Percentiles rank a stretch among this genome's conserved stretches.
phyloP scores from a whole-genome alignment of 2,113 vertebrate species.

The Actenoides lindsayi region DNA sequence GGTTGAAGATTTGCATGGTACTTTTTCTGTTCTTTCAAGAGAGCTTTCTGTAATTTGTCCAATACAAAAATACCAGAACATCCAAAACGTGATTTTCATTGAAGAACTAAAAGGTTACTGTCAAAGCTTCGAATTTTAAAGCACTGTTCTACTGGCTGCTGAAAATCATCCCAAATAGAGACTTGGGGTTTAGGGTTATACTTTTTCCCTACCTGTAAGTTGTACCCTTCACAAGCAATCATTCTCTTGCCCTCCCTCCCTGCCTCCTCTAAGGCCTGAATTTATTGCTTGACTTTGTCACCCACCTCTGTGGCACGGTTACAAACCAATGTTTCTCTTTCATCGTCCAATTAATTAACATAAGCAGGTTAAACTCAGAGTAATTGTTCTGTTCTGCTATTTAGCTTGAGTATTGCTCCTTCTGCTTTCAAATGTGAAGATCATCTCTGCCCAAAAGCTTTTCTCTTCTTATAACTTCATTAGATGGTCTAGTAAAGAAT shows the following conservation, averaged over 20 bases:
- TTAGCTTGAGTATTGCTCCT: not conserved
- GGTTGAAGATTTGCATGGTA: not conserved
- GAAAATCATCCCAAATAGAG: not conserved
- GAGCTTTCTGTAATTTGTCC: not conserved
- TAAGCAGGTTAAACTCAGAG: not conserved
- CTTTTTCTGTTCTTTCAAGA: not conserved
- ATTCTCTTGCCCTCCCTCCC: not conserved
- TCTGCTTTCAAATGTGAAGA: not conserved
- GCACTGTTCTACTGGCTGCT: not conserved
- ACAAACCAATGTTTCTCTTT: not conserved
- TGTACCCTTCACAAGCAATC: not conserved
- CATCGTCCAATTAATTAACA: slow-evolving; percentile 16
- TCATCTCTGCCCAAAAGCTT: not conserved
- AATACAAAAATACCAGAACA: not conserved
- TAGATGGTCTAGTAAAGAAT: not conserved
- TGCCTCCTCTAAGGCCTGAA: not conserved
- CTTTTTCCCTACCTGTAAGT: not conserved
- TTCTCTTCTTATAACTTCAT: not conserved
- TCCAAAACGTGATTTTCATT: not conserved
- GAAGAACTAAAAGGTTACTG: not conserved
- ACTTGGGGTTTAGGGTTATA: not conserved
- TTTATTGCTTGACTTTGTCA: not conserved
- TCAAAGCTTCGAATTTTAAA: not conserved
- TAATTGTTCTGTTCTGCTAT: not conserved
- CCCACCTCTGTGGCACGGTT: not conserved